Percentiles rank a stretch among this genome's conserved stretches.
phyloP scores from a whole-genome alignment of 2,113 vertebrate species.

The Vulpes lagopus region DNA sequence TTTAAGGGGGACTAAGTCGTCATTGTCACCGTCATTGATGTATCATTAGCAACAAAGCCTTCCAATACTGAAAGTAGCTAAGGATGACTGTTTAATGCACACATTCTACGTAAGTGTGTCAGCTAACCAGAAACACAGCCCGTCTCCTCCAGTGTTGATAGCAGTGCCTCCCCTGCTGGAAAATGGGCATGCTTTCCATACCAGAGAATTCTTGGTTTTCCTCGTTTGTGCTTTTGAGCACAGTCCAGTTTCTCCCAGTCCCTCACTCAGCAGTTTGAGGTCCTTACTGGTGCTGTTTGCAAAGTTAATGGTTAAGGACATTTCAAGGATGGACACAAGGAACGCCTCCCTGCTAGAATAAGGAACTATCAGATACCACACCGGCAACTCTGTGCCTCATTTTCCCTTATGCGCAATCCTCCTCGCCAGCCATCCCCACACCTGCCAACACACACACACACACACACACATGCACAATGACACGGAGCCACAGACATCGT shows the following conservation, averaged over 20 bases:
- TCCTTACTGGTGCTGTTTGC: not conserved
- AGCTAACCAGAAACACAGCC: not conserved
- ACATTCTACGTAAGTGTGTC: not conserved
- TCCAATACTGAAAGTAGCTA: fast-evolving
- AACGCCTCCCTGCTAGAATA: not conserved
- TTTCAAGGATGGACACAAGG: not conserved
- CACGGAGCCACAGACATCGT: not conserved
- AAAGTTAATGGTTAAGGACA: not conserved
- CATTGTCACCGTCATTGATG: fast-evolving
- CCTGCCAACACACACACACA: not conserved
- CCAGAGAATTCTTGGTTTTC: not conserved
- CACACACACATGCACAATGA: not conserved
- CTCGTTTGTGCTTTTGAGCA: not conserved
- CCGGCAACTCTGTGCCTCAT: not conserved
- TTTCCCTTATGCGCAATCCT: too few species aligned
- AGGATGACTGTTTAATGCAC: fast-evolving
- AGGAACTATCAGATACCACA: fast-evolving
- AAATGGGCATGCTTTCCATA: fast-evolving
- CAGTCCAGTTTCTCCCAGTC: not conserved
- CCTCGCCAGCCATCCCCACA: not conserved
- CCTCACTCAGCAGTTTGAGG: not conserved
- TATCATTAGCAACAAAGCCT: not conserved
- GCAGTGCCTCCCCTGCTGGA: not conserved
- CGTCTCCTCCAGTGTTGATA: fast-evolving
- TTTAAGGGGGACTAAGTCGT: not conserved